phyloP scores from a whole-genome alignment of 2,888 invertebrate genomes.

The Phania funesta region DNA sequence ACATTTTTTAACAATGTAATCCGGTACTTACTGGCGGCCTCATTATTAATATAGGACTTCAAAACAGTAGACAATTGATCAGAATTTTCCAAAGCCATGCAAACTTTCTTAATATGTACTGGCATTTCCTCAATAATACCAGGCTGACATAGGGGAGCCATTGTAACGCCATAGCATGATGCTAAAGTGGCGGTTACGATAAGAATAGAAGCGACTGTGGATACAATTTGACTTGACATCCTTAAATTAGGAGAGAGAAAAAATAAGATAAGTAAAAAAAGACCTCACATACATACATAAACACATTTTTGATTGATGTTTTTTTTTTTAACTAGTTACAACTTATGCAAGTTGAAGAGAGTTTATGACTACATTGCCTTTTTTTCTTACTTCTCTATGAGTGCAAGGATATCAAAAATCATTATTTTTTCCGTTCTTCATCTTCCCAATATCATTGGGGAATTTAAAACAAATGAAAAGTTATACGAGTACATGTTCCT shows the following conservation, averaged over 20 bases:
- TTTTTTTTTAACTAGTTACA: background rate
- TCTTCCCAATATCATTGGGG: constrained; percentile 38
- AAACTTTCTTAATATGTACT: constrained; percentile 82
- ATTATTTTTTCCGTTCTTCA: constrained; percentile 44
- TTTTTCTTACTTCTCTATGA: background rate
- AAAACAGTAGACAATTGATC: constrained; percentile 78
- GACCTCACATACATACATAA: background rate
- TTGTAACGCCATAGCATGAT: constrained; percentile 73
- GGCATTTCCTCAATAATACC: constrained; percentile 83
- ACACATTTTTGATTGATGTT: background rate
- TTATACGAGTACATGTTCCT: constrained; percentile 56
- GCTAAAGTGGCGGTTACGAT: constrained; percentile 70
- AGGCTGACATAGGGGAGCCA: constrained; percentile 82
- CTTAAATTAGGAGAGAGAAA: constrained; percentile 25
- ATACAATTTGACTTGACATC: constrained; percentile 77
- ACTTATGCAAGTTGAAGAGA: constrained; percentile 10
- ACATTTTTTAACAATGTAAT: background rate
- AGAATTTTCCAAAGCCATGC: constrained; percentile 81
- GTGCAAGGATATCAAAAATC: constrained; percentile 47
- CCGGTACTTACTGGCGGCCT: constrained; percentile 77
- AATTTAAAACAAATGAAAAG: constrained; percentile 56
- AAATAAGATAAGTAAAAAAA: background rate
- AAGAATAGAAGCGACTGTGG: constrained; percentile 70
- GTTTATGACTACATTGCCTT: background rate
- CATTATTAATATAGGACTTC: constrained; percentile 79